These are phyloP conservation scores for Microchrysa polita DNA, from an alignment of 2,888 invertebrate genomes.

Conservation along the genomic window DNA sequence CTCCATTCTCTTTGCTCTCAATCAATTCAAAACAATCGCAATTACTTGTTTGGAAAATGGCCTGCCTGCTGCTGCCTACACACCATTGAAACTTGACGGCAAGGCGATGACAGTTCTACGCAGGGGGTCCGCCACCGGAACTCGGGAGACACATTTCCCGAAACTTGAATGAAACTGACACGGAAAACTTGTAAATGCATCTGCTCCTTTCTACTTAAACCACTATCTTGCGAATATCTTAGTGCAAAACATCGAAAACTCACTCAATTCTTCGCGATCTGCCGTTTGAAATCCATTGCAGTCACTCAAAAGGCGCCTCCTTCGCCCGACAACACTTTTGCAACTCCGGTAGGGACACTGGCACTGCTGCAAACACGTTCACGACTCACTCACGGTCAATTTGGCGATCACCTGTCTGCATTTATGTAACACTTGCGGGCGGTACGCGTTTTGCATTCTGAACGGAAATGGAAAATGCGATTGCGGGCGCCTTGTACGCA, in stretches of 20 bases:
- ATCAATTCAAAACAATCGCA: neutral
- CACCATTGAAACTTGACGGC: neutral
- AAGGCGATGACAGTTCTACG: slow-evolving; percentile 18
- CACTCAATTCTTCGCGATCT: neutral
- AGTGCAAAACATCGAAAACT: too few relatives aligned
- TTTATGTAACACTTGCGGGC: neutral
- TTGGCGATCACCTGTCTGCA: neutral
- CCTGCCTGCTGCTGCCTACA: neutral
- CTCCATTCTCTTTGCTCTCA: neutral
- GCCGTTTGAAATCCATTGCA: neutral
- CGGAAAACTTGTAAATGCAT: neutral
- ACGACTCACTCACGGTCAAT: neutral
- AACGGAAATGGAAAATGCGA: neutral
- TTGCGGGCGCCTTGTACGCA: slow-evolving; percentile 7
- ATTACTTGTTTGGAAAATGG: neutral
- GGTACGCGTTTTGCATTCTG: neutral
- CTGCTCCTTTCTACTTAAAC: too few relatives aligned
- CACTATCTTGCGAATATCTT: too few relatives aligned
- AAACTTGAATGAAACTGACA: slow-evolving; percentile 18
- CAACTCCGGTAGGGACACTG: too few relatives aligned
- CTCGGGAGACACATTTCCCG: neutral
- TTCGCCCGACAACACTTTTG: too few relatives aligned
- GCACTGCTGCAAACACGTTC: too few relatives aligned
- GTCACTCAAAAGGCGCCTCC: slow-evolving; percentile 1
- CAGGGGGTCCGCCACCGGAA: neutral